Percentiles rank a stretch among this genome's conserved stretches.
phyloP scores from a whole-genome alignment of 2,797 vertebrate genomes.

The Tragopan temminckii region DNA sequence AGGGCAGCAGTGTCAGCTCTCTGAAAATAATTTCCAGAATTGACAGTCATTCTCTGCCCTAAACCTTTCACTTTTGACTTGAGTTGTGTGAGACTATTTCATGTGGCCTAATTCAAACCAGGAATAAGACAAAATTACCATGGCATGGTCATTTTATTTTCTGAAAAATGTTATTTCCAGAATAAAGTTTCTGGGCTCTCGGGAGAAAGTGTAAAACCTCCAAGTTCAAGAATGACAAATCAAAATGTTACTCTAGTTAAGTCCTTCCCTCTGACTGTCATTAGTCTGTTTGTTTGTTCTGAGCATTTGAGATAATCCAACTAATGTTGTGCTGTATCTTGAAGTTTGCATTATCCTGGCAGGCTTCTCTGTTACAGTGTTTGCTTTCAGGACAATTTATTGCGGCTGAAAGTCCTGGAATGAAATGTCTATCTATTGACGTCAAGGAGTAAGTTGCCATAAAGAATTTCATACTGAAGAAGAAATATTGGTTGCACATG shows the following conservation, averaged over 20 bases:
- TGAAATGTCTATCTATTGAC: not conserved
- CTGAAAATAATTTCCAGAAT: not conserved
- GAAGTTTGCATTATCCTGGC: not conserved
- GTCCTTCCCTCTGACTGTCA: not conserved
- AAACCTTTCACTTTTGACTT: not conserved
- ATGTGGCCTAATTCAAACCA: not conserved
- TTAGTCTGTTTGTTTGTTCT: not conserved
- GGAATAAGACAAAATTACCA: not conserved
- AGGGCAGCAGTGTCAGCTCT: not conserved
- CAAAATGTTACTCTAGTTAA: not conserved
- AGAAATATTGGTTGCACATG: not conserved
- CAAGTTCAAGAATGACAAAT: not conserved
- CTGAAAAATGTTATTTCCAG: not conserved
- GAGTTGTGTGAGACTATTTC: not conserved
- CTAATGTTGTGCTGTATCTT: not conserved
- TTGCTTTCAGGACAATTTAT: not conserved
- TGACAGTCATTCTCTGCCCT: not conserved
- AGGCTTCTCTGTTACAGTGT: not conserved
- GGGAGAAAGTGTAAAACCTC: not conserved
- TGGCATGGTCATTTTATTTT: not conserved
- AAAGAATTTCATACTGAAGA: not conserved
- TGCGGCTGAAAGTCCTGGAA: not conserved
- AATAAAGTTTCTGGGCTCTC: not conserved
- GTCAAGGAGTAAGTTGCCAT: not conserved
- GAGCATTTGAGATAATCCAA: not conserved